Conservation (phyloP, 2,113 vertebrate species). For the Cygnus buccinator region DNA sequence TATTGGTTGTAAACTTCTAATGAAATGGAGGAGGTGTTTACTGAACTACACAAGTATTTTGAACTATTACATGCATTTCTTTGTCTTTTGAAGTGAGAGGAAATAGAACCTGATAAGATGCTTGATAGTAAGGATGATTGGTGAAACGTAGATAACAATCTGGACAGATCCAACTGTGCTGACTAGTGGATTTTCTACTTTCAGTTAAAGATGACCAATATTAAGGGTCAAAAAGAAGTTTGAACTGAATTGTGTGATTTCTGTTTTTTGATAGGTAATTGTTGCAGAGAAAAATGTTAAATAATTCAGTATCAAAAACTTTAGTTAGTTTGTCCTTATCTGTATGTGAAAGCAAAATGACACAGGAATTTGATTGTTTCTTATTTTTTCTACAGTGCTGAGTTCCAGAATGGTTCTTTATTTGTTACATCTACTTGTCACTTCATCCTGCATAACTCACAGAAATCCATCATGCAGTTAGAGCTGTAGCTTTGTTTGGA, state of each 20-base stretch:
- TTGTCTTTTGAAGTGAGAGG: neutral
- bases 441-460: neutral
- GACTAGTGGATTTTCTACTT: neutral
- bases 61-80: neutral
- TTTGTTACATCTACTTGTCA: neutral
- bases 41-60: neutral
- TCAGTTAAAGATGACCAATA: neutral
- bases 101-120: neutral
- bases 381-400: neutral
- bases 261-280: neutral
- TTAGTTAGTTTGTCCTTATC: neutral
- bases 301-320: neutral
- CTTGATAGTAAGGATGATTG: neutral
- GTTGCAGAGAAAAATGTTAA: neutral
- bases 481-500: neutral
- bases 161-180: neutral
- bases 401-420: neutral
- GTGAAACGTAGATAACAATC: neutral
- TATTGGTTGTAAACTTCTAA: neutral
- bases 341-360: neutral
- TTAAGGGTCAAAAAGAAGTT: neutral
- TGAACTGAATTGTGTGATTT: neutral
- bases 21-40: neutral
- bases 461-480: neutral
- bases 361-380: neutral